Evolutionary conservation across 2,113 vertebrate species (phyloP).

Genomic region (Mystacornis crossleyi): DNA sequence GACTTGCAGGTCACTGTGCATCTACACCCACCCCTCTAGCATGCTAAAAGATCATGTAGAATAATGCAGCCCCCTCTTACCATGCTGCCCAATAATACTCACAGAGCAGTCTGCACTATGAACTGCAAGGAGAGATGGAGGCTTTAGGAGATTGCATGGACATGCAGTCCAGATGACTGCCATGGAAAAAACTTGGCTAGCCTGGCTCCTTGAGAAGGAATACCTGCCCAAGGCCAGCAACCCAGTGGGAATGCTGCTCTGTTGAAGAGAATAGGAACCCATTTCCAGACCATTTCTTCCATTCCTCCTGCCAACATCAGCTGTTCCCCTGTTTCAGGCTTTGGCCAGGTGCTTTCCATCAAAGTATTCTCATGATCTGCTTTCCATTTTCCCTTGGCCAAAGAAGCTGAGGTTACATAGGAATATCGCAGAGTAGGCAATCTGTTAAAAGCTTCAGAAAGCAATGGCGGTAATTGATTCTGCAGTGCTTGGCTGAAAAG

Average conservation of each 20-base stretch:
- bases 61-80: not conserved
- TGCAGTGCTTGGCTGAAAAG: not conserved
- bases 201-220: not conserved
- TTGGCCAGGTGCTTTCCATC: not conserved
- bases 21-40: not conserved
- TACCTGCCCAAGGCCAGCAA: conserved; percentile 7
- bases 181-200: not conserved
- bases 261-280: not conserved
- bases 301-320: not conserved
- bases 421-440: not conserved
- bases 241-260: not conserved
- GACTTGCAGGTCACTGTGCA: not conserved
- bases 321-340: not conserved
- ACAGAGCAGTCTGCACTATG: not conserved
- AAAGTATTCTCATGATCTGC: not conserved
- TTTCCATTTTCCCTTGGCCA: not conserved
- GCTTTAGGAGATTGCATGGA: not conserved
- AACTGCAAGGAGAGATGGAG: not conserved
- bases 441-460: not conserved
- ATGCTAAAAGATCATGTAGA: not conserved
- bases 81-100: not conserved
- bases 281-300: not conserved
- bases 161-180: not conserved
- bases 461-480: not conserved
- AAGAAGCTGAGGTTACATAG: not conserved